Conservation (phyloP, 2,888 invertebrate species). For the Dendrolimus pini region DNA sequence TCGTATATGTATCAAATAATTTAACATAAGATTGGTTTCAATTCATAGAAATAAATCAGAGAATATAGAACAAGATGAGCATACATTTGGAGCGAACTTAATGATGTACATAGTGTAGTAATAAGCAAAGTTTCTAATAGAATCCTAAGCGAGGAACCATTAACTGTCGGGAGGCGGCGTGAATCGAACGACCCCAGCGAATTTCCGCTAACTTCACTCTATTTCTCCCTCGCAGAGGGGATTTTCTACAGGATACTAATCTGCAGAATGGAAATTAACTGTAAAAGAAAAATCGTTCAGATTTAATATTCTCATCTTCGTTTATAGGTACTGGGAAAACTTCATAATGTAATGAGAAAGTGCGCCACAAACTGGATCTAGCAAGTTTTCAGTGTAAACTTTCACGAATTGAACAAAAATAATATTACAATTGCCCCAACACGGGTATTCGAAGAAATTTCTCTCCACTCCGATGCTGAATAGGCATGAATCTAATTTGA, state of each 20-base stretch:
- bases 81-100: slow-evolving; percentile 1
- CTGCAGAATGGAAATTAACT: slow-evolving; percentile 47
- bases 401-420: slow-evolving; percentile 10
- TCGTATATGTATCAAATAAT: too few species aligned
- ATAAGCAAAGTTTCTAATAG: slow-evolving; percentile 30
- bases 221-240: slow-evolving; percentile 21
- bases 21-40: too few species aligned
- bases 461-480: slow-evolving; percentile 15
- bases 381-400: slow-evolving; percentile 23
- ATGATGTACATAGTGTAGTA: slow-evolving; percentile 19
- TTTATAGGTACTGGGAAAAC: slow-evolving; percentile 26
- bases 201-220: slow-evolving; percentile 40
- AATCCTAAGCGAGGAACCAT: slow-evolving; percentile 31
- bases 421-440: slow-evolving; percentile 19
- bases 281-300: slow-evolving; percentile 24
- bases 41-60: too few species aligned
- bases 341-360: slow-evolving; percentile 25
- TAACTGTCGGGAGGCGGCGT: slow-evolving; percentile 29
- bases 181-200: slow-evolving; percentile 28
- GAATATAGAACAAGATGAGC: neutral
- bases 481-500: slow-evolving; percentile 21
- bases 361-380: slow-evolving; percentile 24
- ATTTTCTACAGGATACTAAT: slow-evolving; percentile 50
- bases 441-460: slow-evolving; percentile 14
- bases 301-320: slow-evolving; percentile 25